Evolutionary conservation across 2,888 invertebrate genomes (phyloP), one percentile per base, ranked within the genome.

Genomic region (Chrysina gloriosa): DNA sequence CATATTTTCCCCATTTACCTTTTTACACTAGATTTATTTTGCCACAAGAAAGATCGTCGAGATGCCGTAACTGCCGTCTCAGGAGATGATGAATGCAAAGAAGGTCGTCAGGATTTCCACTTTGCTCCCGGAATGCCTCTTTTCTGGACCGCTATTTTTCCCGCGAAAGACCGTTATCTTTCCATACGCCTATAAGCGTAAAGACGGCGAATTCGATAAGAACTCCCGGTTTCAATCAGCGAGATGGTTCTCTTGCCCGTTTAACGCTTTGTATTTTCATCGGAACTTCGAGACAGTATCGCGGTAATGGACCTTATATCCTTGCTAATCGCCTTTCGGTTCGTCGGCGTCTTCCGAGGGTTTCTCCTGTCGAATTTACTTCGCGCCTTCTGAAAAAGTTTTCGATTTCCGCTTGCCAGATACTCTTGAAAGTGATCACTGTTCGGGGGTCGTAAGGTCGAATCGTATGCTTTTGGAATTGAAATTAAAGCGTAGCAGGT

Each of bases 301-400:
- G 36, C 11, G 42, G 36, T 64, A 64, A 64, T 50, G 52, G 64
- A 47, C 47, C 63, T 27, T 63, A 48, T 52, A 64, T 64, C 64
- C 64, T 39, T 25, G 36, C 58, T 64, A 64, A 64, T 64, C 52
- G 64, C 23, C 25, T 36, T 27, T 50, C 36, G 50, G 50, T 45
- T 39, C 39, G 21, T 47, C 52, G 31, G 25, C 50, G 25, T 36
- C 52, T 19, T 52, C 29, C 4, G 27, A 25, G 50, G 34, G 36
- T 64, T 64, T 25, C 64, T n/a, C 14, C 16, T 3, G 42, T 42
- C 42, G 58, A 42, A 45, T 42, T 42, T 61, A 61, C 42, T 42
- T 27, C 42, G 6, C 9, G 14, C 14, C 27, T 19, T 42, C 34
- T 16, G 4, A 7, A 42, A 27, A 61, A 45, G 42, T 61, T 61